These are phyloP conservation scores for Mylabris phalerata DNA, from an alignment of 1,140 invertebrate genomes.

Conservation along the genomic window DNA sequence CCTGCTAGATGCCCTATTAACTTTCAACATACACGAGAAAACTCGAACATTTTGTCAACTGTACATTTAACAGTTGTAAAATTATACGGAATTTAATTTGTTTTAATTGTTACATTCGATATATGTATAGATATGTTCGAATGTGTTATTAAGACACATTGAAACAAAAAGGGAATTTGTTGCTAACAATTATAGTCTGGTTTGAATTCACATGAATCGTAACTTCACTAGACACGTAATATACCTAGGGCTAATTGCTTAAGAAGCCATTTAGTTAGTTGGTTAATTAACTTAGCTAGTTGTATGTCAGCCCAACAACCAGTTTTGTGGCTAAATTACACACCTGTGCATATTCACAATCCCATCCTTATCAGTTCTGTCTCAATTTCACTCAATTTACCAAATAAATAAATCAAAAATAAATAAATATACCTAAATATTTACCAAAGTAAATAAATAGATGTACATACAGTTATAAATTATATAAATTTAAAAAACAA, in stretches of 20 bases:
- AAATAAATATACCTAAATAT: too few species aligned
- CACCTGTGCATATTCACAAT: constrained; percentile 13
- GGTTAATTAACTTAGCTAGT: constrained; percentile 36
- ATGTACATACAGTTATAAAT: not conserved
- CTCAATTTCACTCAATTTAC: not conserved
- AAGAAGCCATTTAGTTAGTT: constrained; percentile 38
- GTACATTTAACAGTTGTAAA: too few species aligned
- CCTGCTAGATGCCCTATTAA: constrained; percentile 11
- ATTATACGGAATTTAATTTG: too few species aligned
- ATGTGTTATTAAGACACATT: constrained; percentile 13
- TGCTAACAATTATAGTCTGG: constrained; percentile 27
- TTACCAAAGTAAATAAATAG: too few species aligned
- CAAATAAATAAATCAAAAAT: too few species aligned
- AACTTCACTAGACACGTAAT: constrained; percentile 32
- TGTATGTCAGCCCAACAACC: constrained; percentile 25
- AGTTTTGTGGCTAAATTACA: constrained; percentile 19
- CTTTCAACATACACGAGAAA: not conserved
- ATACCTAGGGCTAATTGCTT: constrained; percentile 34
- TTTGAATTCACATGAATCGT: constrained; percentile 34
- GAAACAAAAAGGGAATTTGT: constrained; percentile 14
- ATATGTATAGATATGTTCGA: not conserved
- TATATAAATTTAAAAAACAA: not conserved
- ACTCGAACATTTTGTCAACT: constrained; percentile 8
- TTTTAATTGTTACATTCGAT: too few species aligned
- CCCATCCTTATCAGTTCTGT: constrained; percentile 3